Percentiles rank a stretch among this genome's conserved stretches.
These are phyloP conservation scores for Bradypodion ventrale DNA, from an alignment of 2,797 vertebrate genomes.

Conservation along the genomic window DNA sequence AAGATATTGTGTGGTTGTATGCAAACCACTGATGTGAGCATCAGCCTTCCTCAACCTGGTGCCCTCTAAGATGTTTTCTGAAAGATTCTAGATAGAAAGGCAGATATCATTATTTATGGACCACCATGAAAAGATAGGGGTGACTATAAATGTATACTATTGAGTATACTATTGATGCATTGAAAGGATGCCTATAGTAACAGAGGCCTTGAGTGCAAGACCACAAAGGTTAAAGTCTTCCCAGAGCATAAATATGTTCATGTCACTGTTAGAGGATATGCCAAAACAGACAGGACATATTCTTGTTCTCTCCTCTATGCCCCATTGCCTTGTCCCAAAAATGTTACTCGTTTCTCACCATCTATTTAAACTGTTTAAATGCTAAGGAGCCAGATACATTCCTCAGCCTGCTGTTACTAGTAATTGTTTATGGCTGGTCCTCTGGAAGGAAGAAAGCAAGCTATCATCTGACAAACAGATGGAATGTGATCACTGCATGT, in stretches of 20 bases:
- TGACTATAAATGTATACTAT: neutral
- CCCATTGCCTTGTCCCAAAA: neutral
- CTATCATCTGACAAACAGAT: neutral
- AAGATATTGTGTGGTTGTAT: no score
- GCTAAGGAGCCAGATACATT: neutral
- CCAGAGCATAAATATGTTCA: neutral
- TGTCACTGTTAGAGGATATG: neutral
- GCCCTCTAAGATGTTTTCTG: no score
- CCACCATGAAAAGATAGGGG: no score
- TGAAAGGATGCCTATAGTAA: neutral
- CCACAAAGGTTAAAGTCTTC: neutral
- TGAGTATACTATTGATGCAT: neutral
- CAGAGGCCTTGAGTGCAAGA: neutral
- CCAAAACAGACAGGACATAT: neutral
- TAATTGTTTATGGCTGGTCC: neutral
- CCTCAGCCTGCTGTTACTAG: neutral
- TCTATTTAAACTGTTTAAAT: constrained; percentile 10
- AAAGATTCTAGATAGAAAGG: no score
- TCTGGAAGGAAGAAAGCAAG: constrained; percentile 29
- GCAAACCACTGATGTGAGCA: no score
- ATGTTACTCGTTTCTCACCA: neutral
- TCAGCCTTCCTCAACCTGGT: no score
- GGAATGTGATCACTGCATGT: neutral
- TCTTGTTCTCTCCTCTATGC: neutral
- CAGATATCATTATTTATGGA: no score